Conservation (phyloP, 2,113 vertebrate species). For the Clarias magur region DNA sequence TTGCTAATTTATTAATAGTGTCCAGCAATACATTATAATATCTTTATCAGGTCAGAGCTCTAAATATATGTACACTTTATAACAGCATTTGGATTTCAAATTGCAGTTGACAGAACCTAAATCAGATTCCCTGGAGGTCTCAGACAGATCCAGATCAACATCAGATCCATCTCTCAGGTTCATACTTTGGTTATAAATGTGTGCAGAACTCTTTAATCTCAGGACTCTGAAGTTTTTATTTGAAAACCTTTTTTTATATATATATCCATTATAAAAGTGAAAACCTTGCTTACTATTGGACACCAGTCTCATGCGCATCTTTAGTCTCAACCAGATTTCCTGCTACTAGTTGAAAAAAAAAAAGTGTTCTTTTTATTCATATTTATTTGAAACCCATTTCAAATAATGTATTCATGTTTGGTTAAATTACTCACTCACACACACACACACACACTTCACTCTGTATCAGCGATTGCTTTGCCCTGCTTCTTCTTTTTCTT, state of each 20-base stretch:
- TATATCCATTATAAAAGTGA: not conserved
- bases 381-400: not conserved
- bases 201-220: no score
- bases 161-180: not conserved
- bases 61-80: not conserved
- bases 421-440: not conserved
- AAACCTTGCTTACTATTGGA: not conserved
- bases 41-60: not conserved
- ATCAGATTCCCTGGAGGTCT: not conserved
- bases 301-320: not conserved
- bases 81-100: not conserved
- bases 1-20: not conserved
- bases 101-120: not conserved
- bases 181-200: no score
- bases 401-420: not conserved
- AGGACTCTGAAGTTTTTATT: no score
- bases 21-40: not conserved
- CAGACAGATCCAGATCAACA: not conserved
- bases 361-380: not conserved
- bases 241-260: no score
- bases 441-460: not conserved
- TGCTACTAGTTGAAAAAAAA: not conserved
- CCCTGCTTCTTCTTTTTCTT: not conserved
- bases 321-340: not conserved
- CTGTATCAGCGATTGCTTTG: not conserved